These are phyloP conservation scores for Tryphoninae sp. DNA, from an alignment of 2,888 invertebrate species.

Conservation along the genomic window DNA sequence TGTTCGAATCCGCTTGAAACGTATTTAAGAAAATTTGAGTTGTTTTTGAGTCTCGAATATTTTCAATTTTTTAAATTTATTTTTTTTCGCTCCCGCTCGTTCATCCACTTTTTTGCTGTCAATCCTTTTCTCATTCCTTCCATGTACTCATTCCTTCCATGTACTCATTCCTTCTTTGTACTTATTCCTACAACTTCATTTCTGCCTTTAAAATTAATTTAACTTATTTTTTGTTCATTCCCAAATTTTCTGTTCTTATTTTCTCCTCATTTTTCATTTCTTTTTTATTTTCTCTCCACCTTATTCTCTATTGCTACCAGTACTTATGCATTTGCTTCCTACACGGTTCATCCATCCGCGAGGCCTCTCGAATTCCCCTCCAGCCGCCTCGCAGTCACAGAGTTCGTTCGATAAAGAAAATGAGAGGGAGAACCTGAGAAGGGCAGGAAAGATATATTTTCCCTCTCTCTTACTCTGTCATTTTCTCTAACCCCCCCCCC, in stretches of 20 bases:
- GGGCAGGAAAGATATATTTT: conserved; percentile 1
- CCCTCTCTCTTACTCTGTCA: no score
- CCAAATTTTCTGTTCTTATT: conserved; percentile 10
- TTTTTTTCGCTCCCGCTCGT: no score
- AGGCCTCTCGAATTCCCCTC: conserved; percentile 55
- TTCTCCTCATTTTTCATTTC: conserved; percentile 5
- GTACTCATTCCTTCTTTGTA: no score
- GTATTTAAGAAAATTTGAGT: no score
- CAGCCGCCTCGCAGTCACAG: conserved; percentile 67
- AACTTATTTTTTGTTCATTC: neutral
- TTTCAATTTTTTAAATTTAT: no score
- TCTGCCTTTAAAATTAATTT: neutral
- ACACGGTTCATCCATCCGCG: conserved; percentile 58
- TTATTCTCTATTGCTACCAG: conserved; percentile 10
- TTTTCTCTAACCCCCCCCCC: no score
- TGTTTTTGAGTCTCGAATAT: no score
- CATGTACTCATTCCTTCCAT: no score
- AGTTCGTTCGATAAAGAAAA: conserved; percentile 70
- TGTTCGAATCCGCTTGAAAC: no score
- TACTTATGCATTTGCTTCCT: conserved; percentile 41
- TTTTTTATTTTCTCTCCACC: conserved; percentile 4
- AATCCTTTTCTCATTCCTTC: no score
- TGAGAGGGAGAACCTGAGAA: conserved; percentile 56
- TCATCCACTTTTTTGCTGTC: no score
- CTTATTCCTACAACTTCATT: neutral